Evolutionary conservation across 2,113 vertebrate genomes (phyloP).

Genomic region (Eudorcas thomsonii): DNA sequence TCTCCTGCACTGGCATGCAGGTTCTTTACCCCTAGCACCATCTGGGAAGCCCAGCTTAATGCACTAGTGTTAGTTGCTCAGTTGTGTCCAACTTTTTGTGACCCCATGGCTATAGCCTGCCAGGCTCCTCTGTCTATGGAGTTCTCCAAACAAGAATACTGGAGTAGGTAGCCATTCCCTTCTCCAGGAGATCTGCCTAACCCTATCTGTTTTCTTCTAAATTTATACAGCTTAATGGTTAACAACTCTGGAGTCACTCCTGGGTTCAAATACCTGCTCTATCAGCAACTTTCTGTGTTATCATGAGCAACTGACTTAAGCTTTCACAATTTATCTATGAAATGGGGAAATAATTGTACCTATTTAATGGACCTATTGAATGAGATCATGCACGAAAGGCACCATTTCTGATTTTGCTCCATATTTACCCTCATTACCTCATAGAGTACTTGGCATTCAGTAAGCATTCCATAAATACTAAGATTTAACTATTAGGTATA

Average conservation of each 20-base stretch:
- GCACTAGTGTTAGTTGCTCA: not conserved
- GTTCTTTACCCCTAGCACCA: not conserved
- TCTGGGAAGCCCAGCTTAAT: not conserved
- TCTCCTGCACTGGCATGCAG: not conserved
- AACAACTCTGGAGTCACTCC: not conserved
- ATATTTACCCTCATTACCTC: not conserved
- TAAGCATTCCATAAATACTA: not conserved
- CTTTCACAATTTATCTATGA: not conserved
- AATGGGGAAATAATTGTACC: not conserved
- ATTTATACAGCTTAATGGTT: not conserved
- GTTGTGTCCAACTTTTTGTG: not conserved
- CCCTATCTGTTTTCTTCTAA: not conserved
- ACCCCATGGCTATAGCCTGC: not conserved
- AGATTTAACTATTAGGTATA: not conserved
- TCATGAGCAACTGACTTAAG: not conserved
- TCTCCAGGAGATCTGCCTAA: not conserved
- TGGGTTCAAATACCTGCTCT: not conserved
- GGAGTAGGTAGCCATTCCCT: not conserved
- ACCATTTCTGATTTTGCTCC: not conserved
- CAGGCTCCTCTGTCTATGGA: not conserved
- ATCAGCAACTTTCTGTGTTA: not conserved
- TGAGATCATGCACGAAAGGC: not conserved
- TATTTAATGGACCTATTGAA: not conserved
- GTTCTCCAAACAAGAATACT: not conserved
- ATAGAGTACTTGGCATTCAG: not conserved